A percentile compares a stretch with the other conserved stretches of the same genome.
Conservation (phyloP, 2,797 vertebrate genomes). For the Lerista edwardsae region DNA sequence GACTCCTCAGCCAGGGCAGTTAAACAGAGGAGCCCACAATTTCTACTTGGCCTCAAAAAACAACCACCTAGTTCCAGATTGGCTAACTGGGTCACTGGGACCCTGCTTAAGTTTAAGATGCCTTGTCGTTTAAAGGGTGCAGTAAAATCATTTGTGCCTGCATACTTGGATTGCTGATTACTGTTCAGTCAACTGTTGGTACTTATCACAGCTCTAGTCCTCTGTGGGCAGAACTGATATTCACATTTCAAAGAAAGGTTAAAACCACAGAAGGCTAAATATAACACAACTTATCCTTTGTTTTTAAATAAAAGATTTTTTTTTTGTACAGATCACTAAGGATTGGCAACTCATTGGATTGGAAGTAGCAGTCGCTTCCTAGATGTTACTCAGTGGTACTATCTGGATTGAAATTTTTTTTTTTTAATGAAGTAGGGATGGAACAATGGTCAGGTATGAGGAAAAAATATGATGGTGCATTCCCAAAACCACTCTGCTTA, state of each 20-base stretch:
- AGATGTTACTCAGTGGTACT: not conserved
- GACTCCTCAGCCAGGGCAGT: too few species aligned
- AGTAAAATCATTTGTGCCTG: not conserved
- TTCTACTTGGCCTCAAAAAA: too few species aligned
- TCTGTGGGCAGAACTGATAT: not conserved
- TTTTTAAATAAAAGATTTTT: not conserved
- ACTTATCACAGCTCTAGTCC: constrained; percentile 28
- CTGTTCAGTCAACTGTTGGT: not conserved
- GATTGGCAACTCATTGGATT: not conserved
- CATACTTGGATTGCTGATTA: not conserved
- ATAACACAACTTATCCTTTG: not conserved
- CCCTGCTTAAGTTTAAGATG: not conserved
- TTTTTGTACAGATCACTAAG: rapidly evolving
- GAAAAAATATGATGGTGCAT: not conserved
- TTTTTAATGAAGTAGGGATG: not conserved
- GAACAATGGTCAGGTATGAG: not conserved
- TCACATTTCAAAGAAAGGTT: constrained; percentile 23
- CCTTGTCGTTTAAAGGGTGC: not conserved
- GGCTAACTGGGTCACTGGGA: too few species aligned
- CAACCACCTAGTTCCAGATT: too few species aligned
- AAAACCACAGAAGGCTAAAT: not conserved
- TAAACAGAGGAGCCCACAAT: too few species aligned
- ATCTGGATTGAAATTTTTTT: not conserved
- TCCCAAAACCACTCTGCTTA: not conserved
- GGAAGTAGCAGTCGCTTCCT: not conserved